Conservation (phyloP, 2,797 vertebrate genomes). For the Cephalopachus bancanus region DNA sequence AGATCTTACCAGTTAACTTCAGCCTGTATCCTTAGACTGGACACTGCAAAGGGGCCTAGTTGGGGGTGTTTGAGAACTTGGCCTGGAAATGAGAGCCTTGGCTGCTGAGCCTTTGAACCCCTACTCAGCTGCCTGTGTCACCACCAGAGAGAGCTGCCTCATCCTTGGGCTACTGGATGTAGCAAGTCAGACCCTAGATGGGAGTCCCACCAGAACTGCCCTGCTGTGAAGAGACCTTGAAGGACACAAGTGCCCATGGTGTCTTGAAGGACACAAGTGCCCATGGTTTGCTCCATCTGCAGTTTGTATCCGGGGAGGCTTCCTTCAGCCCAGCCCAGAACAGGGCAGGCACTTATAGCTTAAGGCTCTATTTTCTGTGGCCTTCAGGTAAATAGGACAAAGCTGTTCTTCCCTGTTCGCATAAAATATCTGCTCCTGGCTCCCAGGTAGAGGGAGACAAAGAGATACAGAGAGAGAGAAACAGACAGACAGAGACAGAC, state of each 20-base stretch:
- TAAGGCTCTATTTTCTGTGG: neutral
- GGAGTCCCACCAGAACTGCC: neutral
- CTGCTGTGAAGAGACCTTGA: neutral
- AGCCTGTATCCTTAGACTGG: neutral
- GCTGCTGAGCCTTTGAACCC: fast-evolving
- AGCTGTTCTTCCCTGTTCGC: neutral
- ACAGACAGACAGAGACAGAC: no score
- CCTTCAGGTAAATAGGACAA: neutral
- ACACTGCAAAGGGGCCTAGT: fast-evolving
- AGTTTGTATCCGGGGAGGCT: neutral
- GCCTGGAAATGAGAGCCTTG: neutral
- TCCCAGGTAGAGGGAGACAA: neutral
- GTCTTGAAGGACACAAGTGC: neutral
- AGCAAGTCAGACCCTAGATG: neutral
- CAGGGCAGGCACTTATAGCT: neutral
- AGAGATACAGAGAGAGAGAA: no score
- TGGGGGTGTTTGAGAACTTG: neutral
- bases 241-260: no score
- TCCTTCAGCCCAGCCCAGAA: no score
- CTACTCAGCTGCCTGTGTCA: neutral
- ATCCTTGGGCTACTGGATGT: neutral
- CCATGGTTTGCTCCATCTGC: neutral
- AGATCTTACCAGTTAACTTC: neutral
- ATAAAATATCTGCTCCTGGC: neutral
- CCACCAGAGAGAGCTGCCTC: neutral